These are phyloP conservation scores for Saguinus midas DNA, from an alignment of 2,113 vertebrate species.

Conservation along the genomic window DNA sequence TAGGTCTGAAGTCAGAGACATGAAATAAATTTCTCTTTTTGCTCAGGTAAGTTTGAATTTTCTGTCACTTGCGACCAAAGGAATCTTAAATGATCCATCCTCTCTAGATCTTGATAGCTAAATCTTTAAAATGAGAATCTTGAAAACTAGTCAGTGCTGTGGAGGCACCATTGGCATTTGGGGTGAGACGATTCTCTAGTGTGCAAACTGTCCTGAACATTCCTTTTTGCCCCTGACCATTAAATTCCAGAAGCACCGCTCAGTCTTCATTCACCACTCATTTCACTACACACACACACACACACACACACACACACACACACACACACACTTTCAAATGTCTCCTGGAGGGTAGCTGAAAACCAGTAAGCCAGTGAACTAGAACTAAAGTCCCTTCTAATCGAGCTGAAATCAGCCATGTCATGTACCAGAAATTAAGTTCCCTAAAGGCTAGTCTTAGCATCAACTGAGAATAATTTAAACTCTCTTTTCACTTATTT, in stretches of 20 bases:
- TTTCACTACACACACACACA: neutral
- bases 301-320: neutral
- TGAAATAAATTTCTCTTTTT: neutral
- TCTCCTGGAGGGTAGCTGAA: neutral
- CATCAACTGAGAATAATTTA: neutral
- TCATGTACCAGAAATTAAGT: neutral
- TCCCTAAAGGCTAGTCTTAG: neutral
- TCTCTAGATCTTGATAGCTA: neutral
- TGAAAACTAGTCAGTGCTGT: neutral
- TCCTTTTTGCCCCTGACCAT: neutral
- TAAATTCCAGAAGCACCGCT: neutral
- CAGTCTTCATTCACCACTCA: neutral
- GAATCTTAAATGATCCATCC: neutral
- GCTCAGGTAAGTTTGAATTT: neutral
- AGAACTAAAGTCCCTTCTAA: neutral
- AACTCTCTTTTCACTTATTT: neutral
- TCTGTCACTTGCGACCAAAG: constrained; percentile 7
- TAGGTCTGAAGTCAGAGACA: neutral
- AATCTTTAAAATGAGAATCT: constrained; percentile 10
- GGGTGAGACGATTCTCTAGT: neutral
- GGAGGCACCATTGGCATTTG: neutral
- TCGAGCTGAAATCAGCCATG: neutral
- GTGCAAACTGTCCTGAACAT: neutral
- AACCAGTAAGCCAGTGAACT: neutral
- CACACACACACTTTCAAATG: neutral